Evolutionary conservation across 2,797 vertebrate genomes (phyloP), one percentile per base, ranked within the genome.

Genomic region (Aplochiton taeniatus): DNA sequence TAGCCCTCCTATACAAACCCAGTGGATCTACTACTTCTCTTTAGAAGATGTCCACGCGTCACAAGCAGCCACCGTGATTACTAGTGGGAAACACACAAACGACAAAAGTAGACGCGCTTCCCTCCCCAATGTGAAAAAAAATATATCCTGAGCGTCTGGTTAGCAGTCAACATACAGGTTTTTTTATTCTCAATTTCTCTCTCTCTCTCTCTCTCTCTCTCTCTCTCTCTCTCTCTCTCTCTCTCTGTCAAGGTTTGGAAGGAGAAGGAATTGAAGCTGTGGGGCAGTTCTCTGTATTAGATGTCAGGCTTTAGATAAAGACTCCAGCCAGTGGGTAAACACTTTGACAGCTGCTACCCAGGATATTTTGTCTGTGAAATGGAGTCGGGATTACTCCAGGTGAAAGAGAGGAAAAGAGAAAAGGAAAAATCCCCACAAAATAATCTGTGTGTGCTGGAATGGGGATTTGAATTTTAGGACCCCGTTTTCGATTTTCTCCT

Each of bases 321-420:
- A 90, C 87, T 88, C 84, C 71, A 87, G 89, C 90, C 88, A 85
- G 77, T 87, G 86, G 88, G 90, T 90, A 90, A 91, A 89, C 89
- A 91, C 83, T 84, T 82, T 91, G 89, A 91, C 92, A 91, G 90
- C 85, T 87, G 88, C 84, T 89, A 88, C 82, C 84, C 81, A 87
- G 82, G 87, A 89, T 90, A 87, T 92, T 91, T 89, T 90, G 86
- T 92, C 86, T 89, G 82, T 87, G 87, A 90, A 91, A 91, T 86
- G 86, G 87, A 89, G 77, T 88, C 82, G 80, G 85, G 76, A 88
- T 88, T 82, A 84, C 85, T 87, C 75, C 80, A 80, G 82, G 85
- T 84, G 75, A 83, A 19, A 20, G 78, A 68, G 61, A 74, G 58
- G 65, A n/a, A 61, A 65, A 77, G 57, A 79, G 75, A 79, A 64